Conservation (phyloP, 2,113 vertebrate genomes). For the Pitta sordida region DNA sequence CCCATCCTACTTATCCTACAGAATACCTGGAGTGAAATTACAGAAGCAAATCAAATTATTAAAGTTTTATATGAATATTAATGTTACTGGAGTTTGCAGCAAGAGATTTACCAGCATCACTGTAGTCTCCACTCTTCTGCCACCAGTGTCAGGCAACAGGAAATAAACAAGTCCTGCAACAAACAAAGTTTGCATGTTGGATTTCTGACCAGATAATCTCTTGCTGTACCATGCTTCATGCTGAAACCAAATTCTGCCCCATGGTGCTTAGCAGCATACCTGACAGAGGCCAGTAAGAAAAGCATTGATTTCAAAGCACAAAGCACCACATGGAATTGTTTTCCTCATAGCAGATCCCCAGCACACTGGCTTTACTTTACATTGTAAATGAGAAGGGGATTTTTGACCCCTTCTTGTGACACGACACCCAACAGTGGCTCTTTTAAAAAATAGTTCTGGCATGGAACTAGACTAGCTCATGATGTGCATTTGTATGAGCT, state of each 20-base stretch:
- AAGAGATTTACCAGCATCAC: not conserved
- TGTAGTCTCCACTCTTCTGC: not conserved
- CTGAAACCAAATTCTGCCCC: not conserved
- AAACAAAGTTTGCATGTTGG: not conserved
- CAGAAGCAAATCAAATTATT: not conserved
- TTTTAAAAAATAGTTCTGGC: not conserved
- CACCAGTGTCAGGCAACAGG: not conserved
- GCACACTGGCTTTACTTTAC: not conserved
- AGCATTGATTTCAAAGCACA: not conserved
- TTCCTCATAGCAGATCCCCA: not conserved
- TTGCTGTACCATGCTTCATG: not conserved
- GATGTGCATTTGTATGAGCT: not conserved
- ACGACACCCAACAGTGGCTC: not conserved
- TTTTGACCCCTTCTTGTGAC: not conserved
- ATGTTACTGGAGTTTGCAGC: not conserved
- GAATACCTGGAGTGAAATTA: not conserved
- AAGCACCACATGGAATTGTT: not conserved
- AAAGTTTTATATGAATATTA: not conserved
- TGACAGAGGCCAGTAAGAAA: not conserved
- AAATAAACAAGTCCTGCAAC: not conserved
- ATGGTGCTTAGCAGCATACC: accelerated
- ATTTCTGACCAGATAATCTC: not conserved
- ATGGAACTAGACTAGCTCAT: not conserved
- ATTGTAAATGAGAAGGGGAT: constrained; percentile 4
- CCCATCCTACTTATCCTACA: not conserved